phyloP scores from a whole-genome alignment of 2,113 vertebrate species.

The Syngnathoides biaculeatus region DNA sequence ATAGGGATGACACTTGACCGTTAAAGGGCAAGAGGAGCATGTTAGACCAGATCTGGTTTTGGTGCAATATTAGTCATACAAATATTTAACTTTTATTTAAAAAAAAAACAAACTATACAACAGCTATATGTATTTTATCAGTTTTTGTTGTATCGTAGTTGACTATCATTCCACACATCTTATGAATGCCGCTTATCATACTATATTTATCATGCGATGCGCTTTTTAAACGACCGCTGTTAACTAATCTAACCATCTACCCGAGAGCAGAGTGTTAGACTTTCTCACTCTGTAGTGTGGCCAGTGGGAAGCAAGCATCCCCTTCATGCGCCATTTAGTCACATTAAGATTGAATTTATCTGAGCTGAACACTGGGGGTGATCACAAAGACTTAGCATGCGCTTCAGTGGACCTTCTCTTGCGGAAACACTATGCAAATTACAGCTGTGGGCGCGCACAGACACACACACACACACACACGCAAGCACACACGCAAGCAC shows the following conservation, averaged over 20 bases:
- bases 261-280: neutral
- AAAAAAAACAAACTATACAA: neutral
- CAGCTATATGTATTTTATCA: neutral
- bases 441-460: slow-evolving; percentile 25
- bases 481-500: slow-evolving; percentile 24
- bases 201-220: neutral
- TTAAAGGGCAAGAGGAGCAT: too few species aligned
- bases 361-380: slow-evolving; percentile 40
- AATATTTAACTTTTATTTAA: too few species aligned
- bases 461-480: slow-evolving; percentile 29
- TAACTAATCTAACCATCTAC: neutral
- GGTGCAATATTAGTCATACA: too few species aligned
- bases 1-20: too few species aligned
- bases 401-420: slow-evolving; percentile 49
- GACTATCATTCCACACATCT: neutral
- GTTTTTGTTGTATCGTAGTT: neutral
- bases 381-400: slow-evolving; percentile 56
- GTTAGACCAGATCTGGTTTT: too few species aligned
- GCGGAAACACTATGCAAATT: slow-evolving; percentile 41
- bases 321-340: slow-evolving; percentile 62
- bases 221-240: neutral
- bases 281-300: slow-evolving; percentile 33
- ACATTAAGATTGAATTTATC: slow-evolving; percentile 53
- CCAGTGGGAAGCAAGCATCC: slow-evolving; percentile 37
- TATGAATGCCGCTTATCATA: neutral